phyloP scores from a whole-genome alignment of 2,888 invertebrate species.

The Phyllotreta cruciferae region DNA sequence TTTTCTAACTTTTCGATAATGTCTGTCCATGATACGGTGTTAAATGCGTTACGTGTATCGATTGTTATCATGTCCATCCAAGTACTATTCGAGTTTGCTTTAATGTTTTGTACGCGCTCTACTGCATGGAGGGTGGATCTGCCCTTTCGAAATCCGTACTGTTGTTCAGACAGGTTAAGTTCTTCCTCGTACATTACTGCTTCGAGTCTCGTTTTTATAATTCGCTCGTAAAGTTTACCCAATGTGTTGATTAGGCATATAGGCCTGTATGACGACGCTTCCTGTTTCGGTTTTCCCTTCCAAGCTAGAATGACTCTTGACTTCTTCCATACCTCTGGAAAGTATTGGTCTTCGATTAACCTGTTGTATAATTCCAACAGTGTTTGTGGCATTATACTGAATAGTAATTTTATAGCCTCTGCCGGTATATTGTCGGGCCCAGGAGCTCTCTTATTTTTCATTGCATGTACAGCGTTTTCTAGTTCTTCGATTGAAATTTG shows the following conservation, averaged over 20 bases:
- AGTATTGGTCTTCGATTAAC: slow-evolving; percentile 26
- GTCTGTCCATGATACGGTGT: not conserved
- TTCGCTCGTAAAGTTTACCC: slow-evolving; percentile 11
- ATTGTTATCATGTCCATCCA: slow-evolving; percentile 14
- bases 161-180: not conserved
- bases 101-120: not conserved
- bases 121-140: slow-evolving; percentile 6
- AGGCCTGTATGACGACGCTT: slow-evolving; percentile 11
- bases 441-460: slow-evolving; percentile 39
- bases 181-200: slow-evolving; percentile 3
- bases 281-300: slow-evolving; percentile 8
- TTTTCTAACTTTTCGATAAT: not conserved
- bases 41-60: slow-evolving; percentile 18
- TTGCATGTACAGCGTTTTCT: slow-evolving; percentile 18
- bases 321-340: slow-evolving; percentile 38
- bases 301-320: slow-evolving; percentile 32
- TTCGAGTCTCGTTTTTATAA: slow-evolving; percentile 8
- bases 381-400: slow-evolving; percentile 17
- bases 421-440: slow-evolving; percentile 42
- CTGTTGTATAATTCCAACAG: slow-evolving; percentile 29
- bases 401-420: slow-evolving; percentile 36
- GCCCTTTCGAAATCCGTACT: slow-evolving; percentile 13
- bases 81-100: not conserved
- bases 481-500: slow-evolving; percentile 34
- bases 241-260: slow-evolving; percentile 17